Conservation (phyloP, 2,113 vertebrate species). For the Poeciliopsis turrubarensis region DNA sequence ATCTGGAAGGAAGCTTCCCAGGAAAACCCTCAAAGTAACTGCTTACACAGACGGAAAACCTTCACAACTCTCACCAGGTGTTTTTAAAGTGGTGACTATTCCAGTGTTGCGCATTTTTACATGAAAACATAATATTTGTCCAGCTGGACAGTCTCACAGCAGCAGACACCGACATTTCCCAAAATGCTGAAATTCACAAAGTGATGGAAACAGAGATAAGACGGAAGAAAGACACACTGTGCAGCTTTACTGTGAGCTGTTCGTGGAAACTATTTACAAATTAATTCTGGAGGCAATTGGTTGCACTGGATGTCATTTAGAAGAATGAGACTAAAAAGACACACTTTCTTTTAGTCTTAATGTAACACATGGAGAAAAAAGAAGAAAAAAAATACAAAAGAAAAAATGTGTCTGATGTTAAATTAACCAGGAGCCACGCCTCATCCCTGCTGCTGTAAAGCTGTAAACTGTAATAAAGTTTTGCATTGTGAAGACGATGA, state of each 20-base stretch:
- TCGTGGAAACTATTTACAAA: neutral
- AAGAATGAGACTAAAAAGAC: neutral
- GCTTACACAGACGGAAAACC: neutral
- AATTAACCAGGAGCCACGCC: constrained; percentile 19
- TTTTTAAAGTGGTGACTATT: neutral
- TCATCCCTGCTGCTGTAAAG: constrained; percentile 6
- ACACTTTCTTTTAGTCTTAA: neutral
- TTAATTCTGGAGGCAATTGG: neutral
- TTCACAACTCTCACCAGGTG: neutral
- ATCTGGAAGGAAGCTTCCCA: neutral
- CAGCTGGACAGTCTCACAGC: too few species aligned
- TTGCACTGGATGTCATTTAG: neutral
- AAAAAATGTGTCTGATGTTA: neutral
- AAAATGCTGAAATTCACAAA: too few species aligned
- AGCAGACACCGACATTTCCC: too few species aligned
- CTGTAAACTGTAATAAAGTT: constrained; percentile 16
- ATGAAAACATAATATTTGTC: too few species aligned
- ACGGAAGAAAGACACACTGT: too few species aligned
- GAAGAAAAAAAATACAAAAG: too few species aligned
- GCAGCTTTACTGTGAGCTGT: too few species aligned
- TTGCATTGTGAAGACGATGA: neutral
- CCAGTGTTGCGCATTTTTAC: too few species aligned
- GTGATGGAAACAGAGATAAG: too few species aligned
- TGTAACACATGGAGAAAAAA: too few species aligned
- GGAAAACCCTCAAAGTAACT: neutral